Evolutionary conservation across 2,113 vertebrate species (phyloP).

Genomic region (Glareola pratincola): DNA sequence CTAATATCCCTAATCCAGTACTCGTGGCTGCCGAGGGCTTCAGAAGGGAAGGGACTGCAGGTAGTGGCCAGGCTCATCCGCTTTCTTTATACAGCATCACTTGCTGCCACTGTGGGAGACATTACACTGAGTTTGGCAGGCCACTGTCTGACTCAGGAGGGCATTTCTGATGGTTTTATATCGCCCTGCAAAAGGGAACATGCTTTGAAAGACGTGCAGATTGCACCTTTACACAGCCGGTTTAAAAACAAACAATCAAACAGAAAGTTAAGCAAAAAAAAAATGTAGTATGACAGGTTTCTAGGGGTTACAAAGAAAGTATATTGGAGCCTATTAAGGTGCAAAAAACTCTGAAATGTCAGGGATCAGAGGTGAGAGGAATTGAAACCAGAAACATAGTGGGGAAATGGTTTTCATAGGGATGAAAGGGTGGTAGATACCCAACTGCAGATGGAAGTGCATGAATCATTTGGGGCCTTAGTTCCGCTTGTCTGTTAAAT

Average conservation of each 20-base stretch:
- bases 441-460: background rate
- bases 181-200: background rate
- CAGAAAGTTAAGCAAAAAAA: background rate
- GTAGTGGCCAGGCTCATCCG: background rate
- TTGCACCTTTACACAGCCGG: background rate
- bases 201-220: background rate
- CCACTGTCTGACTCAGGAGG: background rate
- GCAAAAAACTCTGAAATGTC: background rate
- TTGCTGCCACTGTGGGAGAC: background rate
- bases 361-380: background rate
- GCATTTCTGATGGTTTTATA: background rate
- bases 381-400: background rate
- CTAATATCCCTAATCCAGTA: background rate
- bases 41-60: background rate
- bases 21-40: background rate
- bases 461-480: constrained; percentile 29
- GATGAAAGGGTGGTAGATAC: background rate
- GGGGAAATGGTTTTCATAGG: background rate
- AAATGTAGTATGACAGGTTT: background rate
- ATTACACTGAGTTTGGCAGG: background rate
- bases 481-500: constrained; percentile 37
- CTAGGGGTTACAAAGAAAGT: background rate
- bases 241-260: background rate
- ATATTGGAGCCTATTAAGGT: background rate
- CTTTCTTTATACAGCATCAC: background rate